These are phyloP conservation scores for Hyperoplus lanceolatus DNA, from an alignment of 2,797 vertebrate species.

Conservation along the genomic window DNA sequence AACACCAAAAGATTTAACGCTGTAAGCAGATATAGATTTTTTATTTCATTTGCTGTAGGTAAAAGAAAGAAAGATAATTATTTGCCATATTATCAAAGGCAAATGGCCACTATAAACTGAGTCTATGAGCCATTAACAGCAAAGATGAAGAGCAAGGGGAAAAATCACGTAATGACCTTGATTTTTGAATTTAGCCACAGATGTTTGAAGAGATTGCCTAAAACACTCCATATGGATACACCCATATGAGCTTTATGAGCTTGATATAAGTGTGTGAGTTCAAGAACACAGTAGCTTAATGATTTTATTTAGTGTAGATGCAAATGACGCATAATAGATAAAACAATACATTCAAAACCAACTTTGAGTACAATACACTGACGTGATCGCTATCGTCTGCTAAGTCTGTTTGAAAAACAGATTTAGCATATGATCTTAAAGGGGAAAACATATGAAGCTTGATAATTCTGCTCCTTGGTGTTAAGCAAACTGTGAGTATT, in stretches of 20 bases:
- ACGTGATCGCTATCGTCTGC: neutral
- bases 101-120: neutral
- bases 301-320: neutral
- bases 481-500: neutral
- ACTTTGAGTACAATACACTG: neutral
- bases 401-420: neutral
- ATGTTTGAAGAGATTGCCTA: slow-evolving; percentile 57
- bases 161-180: slow-evolving; percentile 55
- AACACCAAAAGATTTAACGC: neutral
- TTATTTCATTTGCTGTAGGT: too few relatives aligned
- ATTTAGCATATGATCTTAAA: slow-evolving; percentile 3
- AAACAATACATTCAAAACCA: neutral
- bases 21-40: neutral
- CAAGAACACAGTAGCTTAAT: slow-evolving; percentile 13
- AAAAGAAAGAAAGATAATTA: neutral
- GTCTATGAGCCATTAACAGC: slow-evolving; percentile 21
- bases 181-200: slow-evolving; percentile 56
- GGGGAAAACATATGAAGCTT: neutral
- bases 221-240: slow-evolving; percentile 52
- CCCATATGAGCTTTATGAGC: slow-evolving; percentile 12
- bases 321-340: neutral
- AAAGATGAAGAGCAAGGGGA: slow-evolving; percentile 39
- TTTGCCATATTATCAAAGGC: slow-evolving; percentile 3
- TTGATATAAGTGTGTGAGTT: slow-evolving; percentile 20
- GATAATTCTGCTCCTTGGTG: neutral